A percentile compares a stretch with the other conserved stretches of the same genome.
Conservation (phyloP, 2,113 vertebrate genomes). For the Calidris pugnax region DNA sequence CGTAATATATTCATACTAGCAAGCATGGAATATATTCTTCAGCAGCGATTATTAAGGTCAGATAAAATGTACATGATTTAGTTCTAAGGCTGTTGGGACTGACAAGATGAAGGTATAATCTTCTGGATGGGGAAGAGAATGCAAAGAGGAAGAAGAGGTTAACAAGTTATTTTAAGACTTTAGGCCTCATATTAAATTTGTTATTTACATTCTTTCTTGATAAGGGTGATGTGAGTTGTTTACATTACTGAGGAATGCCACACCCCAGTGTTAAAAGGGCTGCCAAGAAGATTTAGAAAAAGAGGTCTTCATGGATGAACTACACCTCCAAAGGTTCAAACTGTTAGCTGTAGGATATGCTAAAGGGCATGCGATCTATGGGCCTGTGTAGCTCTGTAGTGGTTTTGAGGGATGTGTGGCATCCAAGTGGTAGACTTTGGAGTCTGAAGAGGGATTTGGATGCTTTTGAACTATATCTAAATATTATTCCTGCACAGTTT, state of each 20-base stretch:
- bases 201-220: not conserved
- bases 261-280: not conserved
- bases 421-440: not conserved
- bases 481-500: not conserved
- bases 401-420: conserved; percentile 1
- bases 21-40: not conserved
- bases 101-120: not conserved
- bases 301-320: not conserved
- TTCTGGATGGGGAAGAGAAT: not conserved
- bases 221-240: not conserved
- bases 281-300: not conserved
- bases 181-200: not conserved
- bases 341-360: not conserved
- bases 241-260: not conserved
- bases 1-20: not conserved
- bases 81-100: not conserved
- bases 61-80: not conserved
- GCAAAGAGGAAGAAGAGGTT: not conserved
- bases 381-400: not conserved
- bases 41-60: not conserved
- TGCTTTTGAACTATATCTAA: conserved; percentile 10
- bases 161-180: not conserved
- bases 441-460: not conserved
- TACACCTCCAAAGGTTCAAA: not conserved
- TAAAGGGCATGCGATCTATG: not conserved